Evolutionary conservation across 2,888 invertebrate species (phyloP).

Genomic region (Eristalis arbustorum): DNA sequence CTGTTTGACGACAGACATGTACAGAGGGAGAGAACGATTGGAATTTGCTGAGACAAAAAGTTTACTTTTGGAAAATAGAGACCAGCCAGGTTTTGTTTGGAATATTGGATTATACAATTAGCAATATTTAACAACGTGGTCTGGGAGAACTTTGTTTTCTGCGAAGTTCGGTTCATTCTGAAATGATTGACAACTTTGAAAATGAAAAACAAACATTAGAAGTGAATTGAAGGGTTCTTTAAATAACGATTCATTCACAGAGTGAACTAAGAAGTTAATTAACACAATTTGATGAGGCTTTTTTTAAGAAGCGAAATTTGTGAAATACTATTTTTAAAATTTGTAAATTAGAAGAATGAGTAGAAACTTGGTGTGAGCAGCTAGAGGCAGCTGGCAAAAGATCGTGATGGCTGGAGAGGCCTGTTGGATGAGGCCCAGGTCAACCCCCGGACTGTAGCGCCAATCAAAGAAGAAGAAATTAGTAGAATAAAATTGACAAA

Average conservation of each 20-base stretch:
- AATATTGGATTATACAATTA: conserved; percentile 6
- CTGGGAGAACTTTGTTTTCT: not conserved
- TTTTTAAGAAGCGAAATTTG: not conserved
- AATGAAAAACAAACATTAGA: not conserved
- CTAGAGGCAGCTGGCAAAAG: too few species aligned
- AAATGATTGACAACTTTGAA: not conserved
- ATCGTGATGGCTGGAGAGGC: too few species aligned
- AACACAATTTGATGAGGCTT: not conserved
- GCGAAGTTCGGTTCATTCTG: not conserved
- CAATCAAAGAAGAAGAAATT: too few species aligned
- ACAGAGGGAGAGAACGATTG: not conserved
- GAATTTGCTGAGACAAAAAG: not conserved
- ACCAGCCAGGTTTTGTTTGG: conserved; percentile 12
- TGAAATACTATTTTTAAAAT: too few species aligned
- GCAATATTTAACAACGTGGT: conserved; percentile 8
- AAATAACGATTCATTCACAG: not conserved
- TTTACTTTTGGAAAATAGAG: not conserved
- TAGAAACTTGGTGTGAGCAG: too few species aligned
- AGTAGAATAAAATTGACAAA: too few species aligned
- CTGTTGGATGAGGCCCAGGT: too few species aligned
- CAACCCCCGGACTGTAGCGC: too few species aligned
- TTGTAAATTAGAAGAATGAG: too few species aligned
- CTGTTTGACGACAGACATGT: not conserved
- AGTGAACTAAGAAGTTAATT: not conserved
- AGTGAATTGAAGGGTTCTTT: not conserved